phyloP scores from a whole-genome alignment of 2,113 vertebrate genomes.

The Mus pahari region DNA sequence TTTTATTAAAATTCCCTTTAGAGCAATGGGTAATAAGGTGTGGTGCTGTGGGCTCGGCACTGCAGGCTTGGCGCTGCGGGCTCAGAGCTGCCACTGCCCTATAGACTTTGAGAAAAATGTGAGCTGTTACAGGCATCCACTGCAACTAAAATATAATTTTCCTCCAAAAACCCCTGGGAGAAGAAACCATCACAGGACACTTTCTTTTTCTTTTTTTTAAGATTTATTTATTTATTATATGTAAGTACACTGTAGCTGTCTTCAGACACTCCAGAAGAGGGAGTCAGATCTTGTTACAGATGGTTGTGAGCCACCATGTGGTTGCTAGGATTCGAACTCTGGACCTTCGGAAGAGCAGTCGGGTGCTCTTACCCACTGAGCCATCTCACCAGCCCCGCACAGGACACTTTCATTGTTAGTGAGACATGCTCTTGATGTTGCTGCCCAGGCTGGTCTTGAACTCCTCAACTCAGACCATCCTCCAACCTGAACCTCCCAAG shows the following conservation, averaged over 20 bases:
- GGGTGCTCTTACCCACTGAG: too few species aligned
- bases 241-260: too few species aligned
- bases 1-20: slow-evolving; percentile 29
- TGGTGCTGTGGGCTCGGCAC: background rate
- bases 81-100: background rate
- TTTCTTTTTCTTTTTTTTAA: too few species aligned
- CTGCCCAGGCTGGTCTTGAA: background rate
- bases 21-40: background rate
- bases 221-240: too few species aligned
- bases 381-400: too few species aligned
- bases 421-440: background rate
- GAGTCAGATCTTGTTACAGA: too few species aligned
- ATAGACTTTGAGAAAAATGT: background rate
- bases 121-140: background rate
- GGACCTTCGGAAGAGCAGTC: too few species aligned
- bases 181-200: background rate
- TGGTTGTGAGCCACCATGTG: too few species aligned
- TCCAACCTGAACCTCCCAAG: background rate
- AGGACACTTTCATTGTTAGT: background rate
- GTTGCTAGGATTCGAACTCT: too few species aligned
- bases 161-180: background rate
- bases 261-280: too few species aligned
- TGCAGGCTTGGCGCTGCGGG: too few species aligned
- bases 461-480: background rate
- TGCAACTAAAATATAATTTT: background rate